Evolutionary conservation across 2,888 invertebrate species (phyloP), one percentile per base, ranked within the genome.

Genomic region (Agrochola lota): DNA sequence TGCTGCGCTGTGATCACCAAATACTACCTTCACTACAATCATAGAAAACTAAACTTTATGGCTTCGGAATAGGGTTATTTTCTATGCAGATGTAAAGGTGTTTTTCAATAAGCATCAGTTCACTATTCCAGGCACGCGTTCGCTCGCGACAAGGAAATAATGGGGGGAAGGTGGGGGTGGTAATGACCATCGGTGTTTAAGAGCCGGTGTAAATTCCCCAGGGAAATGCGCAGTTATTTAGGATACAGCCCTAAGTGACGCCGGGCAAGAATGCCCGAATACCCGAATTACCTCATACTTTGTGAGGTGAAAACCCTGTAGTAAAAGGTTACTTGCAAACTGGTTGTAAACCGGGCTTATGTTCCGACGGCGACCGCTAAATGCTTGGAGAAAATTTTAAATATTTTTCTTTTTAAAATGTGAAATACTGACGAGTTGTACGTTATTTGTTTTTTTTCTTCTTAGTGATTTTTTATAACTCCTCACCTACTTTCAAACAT

Each of bases 121-220:
- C 87, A 87, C 88, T 88, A 93, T 94, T 93, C 93, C 55, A 83
- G 85, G 90, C 94, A 93, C 94, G 94, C 87, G 78, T 88, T 83
- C 79, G 78, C 81, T 87, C 78, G 90, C 90, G 92, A 93, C 94
- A 93, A 90, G 90, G 90, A 91, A 92, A 91, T 93, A 92, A 92
- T 91, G 89, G 91, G 78, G 81, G 88, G 81, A 68, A n/a, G 85
- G 71, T 52, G 76, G 80, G 77, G 85, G 77, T 86, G 80, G 88
- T 91, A 91, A 91, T 91, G 91, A 90, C 91, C 90, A 86, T 84
- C 85, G 85, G 86, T 88, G 84, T 90, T 89, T 88, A 90, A 89
- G 85, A 85, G 82, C 84, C 85, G 83, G 86, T 85, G 87, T 86
- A 84, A 84, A 90, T 87, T 87, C 86, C 80, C 82, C 67, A 62